phyloP scores from a whole-genome alignment of 2,888 invertebrate genomes.

The Epinotia brunnichana region DNA sequence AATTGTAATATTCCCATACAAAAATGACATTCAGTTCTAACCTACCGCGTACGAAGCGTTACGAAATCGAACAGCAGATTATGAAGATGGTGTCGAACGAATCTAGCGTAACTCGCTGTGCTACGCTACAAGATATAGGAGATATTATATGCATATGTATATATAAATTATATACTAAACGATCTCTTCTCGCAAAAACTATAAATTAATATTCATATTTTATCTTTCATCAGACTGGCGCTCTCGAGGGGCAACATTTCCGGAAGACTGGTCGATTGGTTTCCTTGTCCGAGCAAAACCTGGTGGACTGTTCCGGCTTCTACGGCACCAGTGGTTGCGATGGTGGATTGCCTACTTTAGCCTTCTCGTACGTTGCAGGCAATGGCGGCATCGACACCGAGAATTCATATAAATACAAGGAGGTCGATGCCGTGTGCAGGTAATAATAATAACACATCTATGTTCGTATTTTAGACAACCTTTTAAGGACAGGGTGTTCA shows the following conservation, averaged over 20 bases:
- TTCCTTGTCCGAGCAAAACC: constrained; percentile 95
- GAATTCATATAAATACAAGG: constrained; percentile 93
- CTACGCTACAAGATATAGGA: too few relatives aligned
- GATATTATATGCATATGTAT: too few relatives aligned
- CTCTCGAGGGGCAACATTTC: constrained; percentile 95
- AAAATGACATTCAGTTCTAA: too few relatives aligned
- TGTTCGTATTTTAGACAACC: too few relatives aligned
- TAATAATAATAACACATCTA: constrained; percentile 49
- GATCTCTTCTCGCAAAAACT: too few relatives aligned
- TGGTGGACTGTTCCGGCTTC: constrained; percentile 92
- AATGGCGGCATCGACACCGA: constrained; percentile 96
- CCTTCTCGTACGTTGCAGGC: constrained; percentile 91
- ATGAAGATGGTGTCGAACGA: too few relatives aligned
- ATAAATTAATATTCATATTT: neutral
- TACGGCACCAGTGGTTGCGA: constrained; percentile 96
- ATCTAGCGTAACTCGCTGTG: too few relatives aligned
- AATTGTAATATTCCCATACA: too few relatives aligned
- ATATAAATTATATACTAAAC: too few relatives aligned
- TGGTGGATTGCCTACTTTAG: constrained; percentile 94
- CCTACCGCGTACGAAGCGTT: too few relatives aligned
- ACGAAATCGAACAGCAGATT: too few relatives aligned
- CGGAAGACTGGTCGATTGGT: constrained; percentile 89
- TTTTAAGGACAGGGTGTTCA: too few relatives aligned
- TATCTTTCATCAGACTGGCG: constrained; percentile 87
- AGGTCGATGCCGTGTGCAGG: constrained; percentile 88